These are phyloP conservation scores for Drosophila demipolita DNA, from an alignment of 2,888 invertebrate genomes.

Conservation along the genomic window DNA sequence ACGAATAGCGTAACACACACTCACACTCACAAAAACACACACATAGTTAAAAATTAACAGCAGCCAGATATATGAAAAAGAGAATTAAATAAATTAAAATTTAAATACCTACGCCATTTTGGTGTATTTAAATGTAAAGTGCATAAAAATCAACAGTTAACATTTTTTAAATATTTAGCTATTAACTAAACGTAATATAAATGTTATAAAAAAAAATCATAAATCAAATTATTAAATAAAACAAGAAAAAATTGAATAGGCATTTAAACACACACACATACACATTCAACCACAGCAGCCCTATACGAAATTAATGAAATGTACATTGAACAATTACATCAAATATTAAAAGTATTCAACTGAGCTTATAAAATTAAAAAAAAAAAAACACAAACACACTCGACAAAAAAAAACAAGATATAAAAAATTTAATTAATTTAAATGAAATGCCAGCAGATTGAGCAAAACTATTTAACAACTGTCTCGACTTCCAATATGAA, in stretches of 20 bases:
- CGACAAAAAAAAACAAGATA: conserved; percentile 18
- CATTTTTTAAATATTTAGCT: conserved; percentile 83
- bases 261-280: conserved; percentile 53
- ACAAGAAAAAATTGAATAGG: conserved; percentile 45
- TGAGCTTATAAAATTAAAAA: conserved; percentile 73
- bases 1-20: conserved; percentile 32
- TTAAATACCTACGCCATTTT: conserved; percentile 66
- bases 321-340: conserved; percentile 58
- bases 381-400: conserved; percentile 29
- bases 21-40: conserved; percentile 22
- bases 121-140: conserved; percentile 82
- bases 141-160: conserved; percentile 83
- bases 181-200: conserved; percentile 73
- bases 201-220: conserved; percentile 64
- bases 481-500: conserved; percentile 76
- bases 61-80: conserved; percentile 20
- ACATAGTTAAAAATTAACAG: conserved; percentile 10
- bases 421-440: conserved; percentile 34
- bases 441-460: conserved; percentile 45
- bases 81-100: conserved; percentile 48
- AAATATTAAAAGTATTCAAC: conserved; percentile 74
- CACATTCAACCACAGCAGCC: conserved; percentile 37
- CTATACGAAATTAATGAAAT: conserved; percentile 58
- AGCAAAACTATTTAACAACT: conserved; percentile 64
- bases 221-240: conserved; percentile 61